phyloP scores from a whole-genome alignment of 2,113 vertebrate species.

The Diadophis punctatus region DNA sequence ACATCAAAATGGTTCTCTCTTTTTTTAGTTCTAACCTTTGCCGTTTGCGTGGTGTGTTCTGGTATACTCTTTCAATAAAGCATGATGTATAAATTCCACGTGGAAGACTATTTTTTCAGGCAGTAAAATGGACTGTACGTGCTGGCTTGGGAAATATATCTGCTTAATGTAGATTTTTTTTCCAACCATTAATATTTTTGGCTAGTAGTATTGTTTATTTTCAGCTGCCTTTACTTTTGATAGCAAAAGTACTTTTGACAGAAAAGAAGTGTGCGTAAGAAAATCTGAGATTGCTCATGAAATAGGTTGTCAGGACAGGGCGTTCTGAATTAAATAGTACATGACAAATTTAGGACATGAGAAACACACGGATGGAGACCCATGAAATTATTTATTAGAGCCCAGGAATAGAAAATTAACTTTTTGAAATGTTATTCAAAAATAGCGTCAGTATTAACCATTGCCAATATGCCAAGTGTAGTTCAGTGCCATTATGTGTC shows the following conservation, averaged over 20 bases:
- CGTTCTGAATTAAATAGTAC: background rate
- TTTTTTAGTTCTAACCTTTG: background rate
- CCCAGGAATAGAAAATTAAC: background rate
- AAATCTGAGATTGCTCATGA: background rate
- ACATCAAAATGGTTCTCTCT: background rate
- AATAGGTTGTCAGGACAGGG: background rate
- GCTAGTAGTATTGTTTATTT: background rate
- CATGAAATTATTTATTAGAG: background rate
- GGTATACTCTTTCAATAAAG: background rate
- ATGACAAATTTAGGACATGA: background rate
- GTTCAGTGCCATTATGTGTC: background rate
- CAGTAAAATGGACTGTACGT: background rate
- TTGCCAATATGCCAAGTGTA: background rate
- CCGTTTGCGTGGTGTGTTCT: background rate
- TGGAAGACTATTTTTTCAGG: background rate
- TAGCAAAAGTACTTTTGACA: background rate
- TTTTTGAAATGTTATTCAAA: background rate
- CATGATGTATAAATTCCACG: background rate
- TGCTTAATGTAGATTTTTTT: background rate
- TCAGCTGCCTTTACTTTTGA: background rate
- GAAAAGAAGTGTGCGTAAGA: background rate
- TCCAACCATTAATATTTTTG: constrained; percentile 7
- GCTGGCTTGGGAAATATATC: background rate
- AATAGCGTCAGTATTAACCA: background rate
- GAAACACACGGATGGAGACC: background rate